A percentile compares a stretch with the other conserved stretches of the same genome.
Evolutionary conservation across 2,797 vertebrate genomes (phyloP).

Genomic region (Psittacula echo): DNA sequence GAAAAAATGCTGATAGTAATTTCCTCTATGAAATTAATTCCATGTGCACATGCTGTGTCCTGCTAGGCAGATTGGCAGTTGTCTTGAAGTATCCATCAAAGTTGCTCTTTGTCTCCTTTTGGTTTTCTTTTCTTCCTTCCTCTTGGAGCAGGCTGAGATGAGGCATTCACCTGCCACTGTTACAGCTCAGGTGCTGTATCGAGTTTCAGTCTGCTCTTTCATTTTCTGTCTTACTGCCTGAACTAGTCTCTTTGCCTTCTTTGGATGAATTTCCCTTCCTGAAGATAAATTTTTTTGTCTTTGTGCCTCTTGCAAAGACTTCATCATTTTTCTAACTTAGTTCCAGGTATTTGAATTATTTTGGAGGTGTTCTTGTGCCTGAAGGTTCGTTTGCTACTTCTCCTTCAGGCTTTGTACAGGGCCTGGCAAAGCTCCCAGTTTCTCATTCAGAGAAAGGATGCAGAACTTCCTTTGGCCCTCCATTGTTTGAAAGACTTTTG

Average conservation of each 20-base stretch:
- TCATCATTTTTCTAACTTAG: not conserved
- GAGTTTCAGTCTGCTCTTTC: not conserved
- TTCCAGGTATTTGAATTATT: not conserved
- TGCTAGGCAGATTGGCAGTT: not conserved
- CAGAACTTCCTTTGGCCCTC: not conserved
- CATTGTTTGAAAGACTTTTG: not conserved
- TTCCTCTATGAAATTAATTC: not conserved
- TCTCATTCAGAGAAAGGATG: not conserved
- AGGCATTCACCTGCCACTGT: not conserved
- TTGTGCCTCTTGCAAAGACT: not conserved
- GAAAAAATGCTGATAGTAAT: not conserved
- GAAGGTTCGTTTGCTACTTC: not conserved
- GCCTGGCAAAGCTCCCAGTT: not conserved
- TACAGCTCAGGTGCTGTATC: not conserved
- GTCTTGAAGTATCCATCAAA: not conserved
- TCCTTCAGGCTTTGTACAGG: not conserved
- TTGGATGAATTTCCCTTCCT: not conserved
- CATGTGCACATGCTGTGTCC: rapidly evolving
- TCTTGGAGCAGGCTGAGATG: not conserved
- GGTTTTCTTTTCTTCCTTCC: not conserved
- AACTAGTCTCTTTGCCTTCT: not conserved
- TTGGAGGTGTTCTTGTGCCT: not conserved
- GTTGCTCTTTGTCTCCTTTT: not conserved
- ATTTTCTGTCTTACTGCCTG: not conserved
- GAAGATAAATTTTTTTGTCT: not conserved